These are phyloP conservation scores for Oncorhynchus gorbuscha DNA, from an alignment of 2,113 vertebrate genomes.

Conservation along the genomic window DNA sequence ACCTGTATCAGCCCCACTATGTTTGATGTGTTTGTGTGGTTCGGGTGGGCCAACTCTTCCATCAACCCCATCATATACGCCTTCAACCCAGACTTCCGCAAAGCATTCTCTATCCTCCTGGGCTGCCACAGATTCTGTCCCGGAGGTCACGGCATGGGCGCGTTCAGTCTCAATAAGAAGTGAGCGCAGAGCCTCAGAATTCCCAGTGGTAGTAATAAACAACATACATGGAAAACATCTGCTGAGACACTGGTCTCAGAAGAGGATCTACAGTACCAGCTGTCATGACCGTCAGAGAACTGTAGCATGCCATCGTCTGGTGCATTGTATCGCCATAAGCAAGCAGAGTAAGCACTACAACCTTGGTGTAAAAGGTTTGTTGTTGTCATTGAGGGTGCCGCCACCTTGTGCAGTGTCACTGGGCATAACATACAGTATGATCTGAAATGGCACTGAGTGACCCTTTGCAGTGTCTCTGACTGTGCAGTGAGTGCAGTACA, in stretches of 20 bases:
- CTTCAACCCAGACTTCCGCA: constrained; percentile 97
- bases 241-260: constrained; percentile 13
- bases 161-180: constrained; percentile 92
- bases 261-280: too few species aligned
- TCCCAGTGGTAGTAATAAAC: constrained; percentile 51
- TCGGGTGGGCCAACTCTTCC: constrained; percentile 98
- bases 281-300: too few species aligned
- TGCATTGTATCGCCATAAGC: too few species aligned
- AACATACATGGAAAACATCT: constrained; percentile 40
- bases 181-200: constrained; percentile 60
- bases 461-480: too few species aligned
- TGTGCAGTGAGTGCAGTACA: too few species aligned
- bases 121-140: constrained; percentile 93
- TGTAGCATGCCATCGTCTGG: too few species aligned
- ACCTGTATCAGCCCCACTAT: constrained; percentile 93
- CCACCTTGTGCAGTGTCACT: neutral
- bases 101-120: constrained; percentile 92
- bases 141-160: constrained; percentile 84
- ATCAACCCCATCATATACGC: constrained; percentile 98
- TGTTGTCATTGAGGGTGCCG: too few species aligned
- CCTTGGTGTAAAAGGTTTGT: too few species aligned
- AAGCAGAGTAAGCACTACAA: too few species aligned
- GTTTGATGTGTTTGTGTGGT: constrained; percentile 96
- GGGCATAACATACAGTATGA: neutral
- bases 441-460: too few species aligned